phyloP scores from a whole-genome alignment of 1,140 invertebrate genomes.

The Drosophila pruinosa region DNA sequence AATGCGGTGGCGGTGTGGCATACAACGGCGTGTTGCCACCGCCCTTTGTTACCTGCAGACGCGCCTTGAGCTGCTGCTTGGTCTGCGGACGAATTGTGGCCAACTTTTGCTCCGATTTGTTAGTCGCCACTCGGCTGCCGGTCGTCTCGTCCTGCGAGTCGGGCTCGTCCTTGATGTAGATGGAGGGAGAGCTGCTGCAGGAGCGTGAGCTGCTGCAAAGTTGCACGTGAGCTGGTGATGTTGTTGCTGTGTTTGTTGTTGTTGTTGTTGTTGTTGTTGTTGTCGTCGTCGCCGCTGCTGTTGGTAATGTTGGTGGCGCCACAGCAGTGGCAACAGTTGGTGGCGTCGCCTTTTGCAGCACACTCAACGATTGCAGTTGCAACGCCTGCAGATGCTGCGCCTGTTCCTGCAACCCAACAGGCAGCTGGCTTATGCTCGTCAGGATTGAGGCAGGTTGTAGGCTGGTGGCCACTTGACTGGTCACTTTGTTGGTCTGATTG shows the following conservation, averaged over 20 bases:
- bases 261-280: neutral
- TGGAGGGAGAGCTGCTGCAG: slow-evolving; percentile 73
- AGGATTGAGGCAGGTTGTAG: neutral
- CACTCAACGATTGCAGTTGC: slow-evolving; percentile 52
- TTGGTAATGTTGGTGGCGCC: neutral
- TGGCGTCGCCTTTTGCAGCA: slow-evolving; percentile 22
- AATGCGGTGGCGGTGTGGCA: slow-evolving; percentile 53
- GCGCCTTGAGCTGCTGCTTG: slow-evolving; percentile 62
- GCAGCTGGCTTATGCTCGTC: slow-evolving; percentile 49
- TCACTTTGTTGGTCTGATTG: slow-evolving; percentile 53
- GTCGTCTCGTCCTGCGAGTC: slow-evolving; percentile 41
- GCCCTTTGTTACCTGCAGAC: slow-evolving; percentile 32
- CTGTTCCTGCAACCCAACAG: slow-evolving; percentile 46
- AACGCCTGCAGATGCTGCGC: slow-evolving; percentile 60
- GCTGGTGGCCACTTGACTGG: neutral
- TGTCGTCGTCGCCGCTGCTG: neutral
- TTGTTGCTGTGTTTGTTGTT: neutral
- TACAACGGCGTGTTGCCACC: slow-evolving; percentile 22
- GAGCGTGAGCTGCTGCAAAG: slow-evolving; percentile 58
- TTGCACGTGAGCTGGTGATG: slow-evolving; percentile 17
- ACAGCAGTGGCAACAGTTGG: neutral
- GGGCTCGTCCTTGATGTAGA: slow-evolving; percentile 79
- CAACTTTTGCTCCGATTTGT: slow-evolving; percentile 44
- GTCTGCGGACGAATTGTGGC: slow-evolving; percentile 59
- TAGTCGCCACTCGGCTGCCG: neutral